phyloP scores from a whole-genome alignment of 2,888 invertebrate species.

The Agrenia bidenticulata region DNA sequence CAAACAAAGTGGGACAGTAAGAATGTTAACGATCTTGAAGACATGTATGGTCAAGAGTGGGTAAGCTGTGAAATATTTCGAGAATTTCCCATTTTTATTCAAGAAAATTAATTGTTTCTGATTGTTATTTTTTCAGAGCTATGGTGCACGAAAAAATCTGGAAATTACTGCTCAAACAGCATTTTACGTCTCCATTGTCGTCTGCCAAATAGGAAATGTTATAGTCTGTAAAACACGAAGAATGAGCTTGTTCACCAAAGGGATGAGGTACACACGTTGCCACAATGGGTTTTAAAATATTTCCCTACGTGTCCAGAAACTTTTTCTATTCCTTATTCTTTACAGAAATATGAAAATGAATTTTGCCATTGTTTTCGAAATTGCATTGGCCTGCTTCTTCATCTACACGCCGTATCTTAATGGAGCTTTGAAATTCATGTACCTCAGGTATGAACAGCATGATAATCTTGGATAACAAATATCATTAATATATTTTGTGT shows the following conservation, averaged over 20 bases:
- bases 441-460: constrained; percentile 26
- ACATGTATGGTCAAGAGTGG: constrained; percentile 51
- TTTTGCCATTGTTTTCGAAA: constrained; percentile 42
- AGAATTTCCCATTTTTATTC: too few species aligned
- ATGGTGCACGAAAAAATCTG: constrained; percentile 35
- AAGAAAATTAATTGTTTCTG: background rate
- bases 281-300: background rate
- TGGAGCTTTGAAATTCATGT: constrained; percentile 25
- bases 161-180: constrained; percentile 44
- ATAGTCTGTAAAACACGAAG: constrained; percentile 49
- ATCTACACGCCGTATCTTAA: constrained; percentile 48
- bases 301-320: background rate
- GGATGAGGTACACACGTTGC: constrained; percentile 55
- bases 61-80: too few species aligned
- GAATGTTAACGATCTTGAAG: constrained; percentile 46
- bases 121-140: constrained; percentile 35
- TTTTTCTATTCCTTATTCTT: background rate
- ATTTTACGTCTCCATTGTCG: constrained; percentile 49
- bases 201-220: constrained; percentile 49
- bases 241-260: constrained; percentile 45
- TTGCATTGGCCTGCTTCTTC: constrained; percentile 41
- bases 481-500: background rate
- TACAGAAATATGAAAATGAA: constrained; percentile 51
- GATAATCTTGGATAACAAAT: background rate
- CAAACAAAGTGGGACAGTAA: constrained; percentile 36